phyloP scores from a whole-genome alignment of 2,113 vertebrate species.

The Thamnophis sirtalis region DNA sequence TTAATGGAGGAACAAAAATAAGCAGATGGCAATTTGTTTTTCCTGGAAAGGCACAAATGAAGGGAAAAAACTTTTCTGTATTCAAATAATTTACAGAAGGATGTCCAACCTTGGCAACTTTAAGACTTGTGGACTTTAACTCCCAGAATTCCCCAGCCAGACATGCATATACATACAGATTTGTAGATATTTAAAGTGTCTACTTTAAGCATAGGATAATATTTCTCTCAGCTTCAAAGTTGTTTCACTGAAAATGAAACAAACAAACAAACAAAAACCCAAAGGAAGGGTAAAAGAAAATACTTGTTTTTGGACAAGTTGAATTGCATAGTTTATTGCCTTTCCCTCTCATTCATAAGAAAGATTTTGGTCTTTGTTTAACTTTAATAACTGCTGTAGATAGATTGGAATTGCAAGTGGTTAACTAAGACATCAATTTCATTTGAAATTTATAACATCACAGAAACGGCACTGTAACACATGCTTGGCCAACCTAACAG shows the following conservation, averaged over 20 bases:
- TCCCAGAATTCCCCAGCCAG: not conserved
- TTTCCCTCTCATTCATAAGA: not conserved
- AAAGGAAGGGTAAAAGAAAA: not conserved
- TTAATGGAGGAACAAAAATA: not conserved
- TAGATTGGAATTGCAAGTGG: not conserved
- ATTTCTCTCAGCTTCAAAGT: not conserved
- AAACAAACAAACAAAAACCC: not conserved
- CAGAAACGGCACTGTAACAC: not conserved
- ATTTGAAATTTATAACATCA: not conserved
- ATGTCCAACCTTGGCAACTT: not conserved
- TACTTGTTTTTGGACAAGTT: not conserved
- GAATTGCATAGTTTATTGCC: not conserved
- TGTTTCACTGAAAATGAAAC: not conserved
- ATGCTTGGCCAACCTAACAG: not conserved
- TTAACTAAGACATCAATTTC: not conserved
- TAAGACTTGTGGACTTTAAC: not conserved
- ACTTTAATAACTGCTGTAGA: not conserved
- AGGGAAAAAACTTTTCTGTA: not conserved
- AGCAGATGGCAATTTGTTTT: constrained; percentile 2
- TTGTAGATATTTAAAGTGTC: not conserved
- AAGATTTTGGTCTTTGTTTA: not conserved
- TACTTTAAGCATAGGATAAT: not conserved
- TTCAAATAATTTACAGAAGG: not conserved
- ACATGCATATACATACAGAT: not conserved
- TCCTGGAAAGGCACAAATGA: not conserved